A percentile compares a stretch with the other conserved stretches of the same genome.
Evolutionary conservation across 2,113 vertebrate genomes (phyloP).

Genomic region (Anseranas semipalmata): DNA sequence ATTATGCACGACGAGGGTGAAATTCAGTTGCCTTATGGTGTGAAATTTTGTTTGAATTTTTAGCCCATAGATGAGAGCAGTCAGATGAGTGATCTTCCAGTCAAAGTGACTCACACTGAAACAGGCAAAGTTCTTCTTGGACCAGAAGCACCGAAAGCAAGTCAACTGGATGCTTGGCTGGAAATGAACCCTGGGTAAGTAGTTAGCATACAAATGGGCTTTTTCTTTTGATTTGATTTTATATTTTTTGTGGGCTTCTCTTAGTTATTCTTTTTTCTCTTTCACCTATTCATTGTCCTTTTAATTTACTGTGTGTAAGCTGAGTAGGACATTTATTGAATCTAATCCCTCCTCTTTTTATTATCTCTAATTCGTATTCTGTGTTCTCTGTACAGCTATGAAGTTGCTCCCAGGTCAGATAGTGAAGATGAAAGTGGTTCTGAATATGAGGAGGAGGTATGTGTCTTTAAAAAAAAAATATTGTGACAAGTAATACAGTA

Average conservation of each 20-base stretch:
- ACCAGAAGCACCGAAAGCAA: conserved; percentile 95
- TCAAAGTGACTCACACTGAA: conserved; percentile 97
- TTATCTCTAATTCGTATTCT: background rate
- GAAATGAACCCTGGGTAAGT: conserved; percentile 98
- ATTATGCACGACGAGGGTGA: background rate
- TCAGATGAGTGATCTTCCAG: conserved; percentile 98
- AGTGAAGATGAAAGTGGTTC: conserved; percentile 94
- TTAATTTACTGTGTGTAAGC: background rate
- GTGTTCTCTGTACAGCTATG: conserved; percentile 81
- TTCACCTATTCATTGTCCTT: background rate
- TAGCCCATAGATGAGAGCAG: conserved; percentile 97
- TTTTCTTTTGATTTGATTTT: background rate
- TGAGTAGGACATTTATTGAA: background rate
- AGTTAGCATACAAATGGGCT: background rate
- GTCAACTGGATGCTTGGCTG: conserved; percentile 97
- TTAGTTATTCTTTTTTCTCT: background rate
- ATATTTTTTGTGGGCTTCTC: background rate
- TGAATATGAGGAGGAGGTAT: conserved; percentile 96
- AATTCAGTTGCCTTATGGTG: background rate
- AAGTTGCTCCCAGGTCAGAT: conserved; percentile 96
- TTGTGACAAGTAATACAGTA: background rate
- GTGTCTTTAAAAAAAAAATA: conserved; percentile 13
- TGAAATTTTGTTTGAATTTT: background rate
- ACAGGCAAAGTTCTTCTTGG: conserved; percentile 95
- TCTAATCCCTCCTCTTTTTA: background rate